A percentile compares a stretch with the other conserved stretches of the same genome.
Evolutionary conservation across 2,113 vertebrate species (phyloP).

Genomic region (Barbus barbus): DNA sequence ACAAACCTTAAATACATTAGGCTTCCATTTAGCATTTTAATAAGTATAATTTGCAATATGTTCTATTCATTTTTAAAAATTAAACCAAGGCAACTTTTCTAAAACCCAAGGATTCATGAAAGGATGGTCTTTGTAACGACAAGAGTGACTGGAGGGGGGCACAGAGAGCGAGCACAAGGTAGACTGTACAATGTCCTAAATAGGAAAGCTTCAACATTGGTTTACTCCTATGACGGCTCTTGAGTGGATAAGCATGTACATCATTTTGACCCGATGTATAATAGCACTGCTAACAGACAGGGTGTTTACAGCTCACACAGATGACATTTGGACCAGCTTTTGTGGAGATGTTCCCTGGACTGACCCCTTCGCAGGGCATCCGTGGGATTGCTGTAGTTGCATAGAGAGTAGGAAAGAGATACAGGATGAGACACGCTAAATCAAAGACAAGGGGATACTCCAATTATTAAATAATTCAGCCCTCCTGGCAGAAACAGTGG

Average conservation of each 20-base stretch:
- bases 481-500: constrained; percentile 23
- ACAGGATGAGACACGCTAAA: constrained; percentile 11
- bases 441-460: too few relatives aligned
- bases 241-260: constrained; percentile 64
- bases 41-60: constrained; percentile 60
- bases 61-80: constrained; percentile 38
- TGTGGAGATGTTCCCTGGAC: constrained; percentile 66
- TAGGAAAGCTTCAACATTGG: constrained; percentile 65
- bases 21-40: constrained; percentile 69
- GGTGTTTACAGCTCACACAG: constrained; percentile 17
- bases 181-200: constrained; percentile 74
- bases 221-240: constrained; percentile 42
- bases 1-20: constrained; percentile 55
- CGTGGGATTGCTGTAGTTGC: constrained; percentile 71
- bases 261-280: constrained; percentile 33
- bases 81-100: constrained; percentile 72
- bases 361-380: constrained; percentile 58
- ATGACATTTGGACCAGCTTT: constrained; percentile 32
- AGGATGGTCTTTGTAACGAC: constrained; percentile 57
- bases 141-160: constrained; percentile 51
- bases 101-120: constrained; percentile 62
- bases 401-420: constrained; percentile 69
- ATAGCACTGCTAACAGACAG: not conserved
- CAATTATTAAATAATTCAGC: too few relatives aligned
- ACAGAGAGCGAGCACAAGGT: constrained; percentile 68